phyloP scores from a whole-genome alignment of 2,113 vertebrate species.

The Seriola rivoliana region DNA sequence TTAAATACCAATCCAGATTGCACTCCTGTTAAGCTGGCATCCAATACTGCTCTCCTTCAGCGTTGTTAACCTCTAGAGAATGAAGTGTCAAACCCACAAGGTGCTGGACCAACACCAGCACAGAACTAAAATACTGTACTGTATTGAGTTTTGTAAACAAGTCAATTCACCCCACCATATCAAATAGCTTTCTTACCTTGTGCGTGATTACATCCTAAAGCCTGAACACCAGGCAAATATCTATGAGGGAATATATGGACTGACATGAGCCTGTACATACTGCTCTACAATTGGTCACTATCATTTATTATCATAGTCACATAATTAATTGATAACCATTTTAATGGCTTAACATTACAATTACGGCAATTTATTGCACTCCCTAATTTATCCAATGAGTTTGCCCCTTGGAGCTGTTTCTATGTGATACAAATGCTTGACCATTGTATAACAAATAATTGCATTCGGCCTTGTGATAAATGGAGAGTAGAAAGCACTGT shows the following conservation, averaged over 20 bases:
- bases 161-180: neutral
- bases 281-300: neutral
- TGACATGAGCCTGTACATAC: neutral
- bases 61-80: conserved; percentile 76
- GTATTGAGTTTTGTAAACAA: conserved; percentile 42
- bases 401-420: neutral
- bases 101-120: neutral
- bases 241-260: neutral
- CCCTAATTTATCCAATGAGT: neutral
- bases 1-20: conserved; percentile 81
- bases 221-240: neutral
- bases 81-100: conserved; percentile 63
- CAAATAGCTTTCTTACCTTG: neutral
- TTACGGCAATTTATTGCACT: neutral
- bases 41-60: conserved; percentile 56
- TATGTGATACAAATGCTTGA: too few species aligned
- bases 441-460: too few species aligned
- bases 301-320: neutral
- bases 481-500: neutral
- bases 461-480: neutral
- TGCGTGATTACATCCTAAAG: neutral
- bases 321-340: neutral
- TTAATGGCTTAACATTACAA: neutral
- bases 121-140: conserved; percentile 38
- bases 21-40: conserved; percentile 59